A percentile compares a stretch with the other conserved stretches of the same genome.
Evolutionary conservation across 2,113 vertebrate species (phyloP).

Genomic region (Alethe castanea): DNA sequence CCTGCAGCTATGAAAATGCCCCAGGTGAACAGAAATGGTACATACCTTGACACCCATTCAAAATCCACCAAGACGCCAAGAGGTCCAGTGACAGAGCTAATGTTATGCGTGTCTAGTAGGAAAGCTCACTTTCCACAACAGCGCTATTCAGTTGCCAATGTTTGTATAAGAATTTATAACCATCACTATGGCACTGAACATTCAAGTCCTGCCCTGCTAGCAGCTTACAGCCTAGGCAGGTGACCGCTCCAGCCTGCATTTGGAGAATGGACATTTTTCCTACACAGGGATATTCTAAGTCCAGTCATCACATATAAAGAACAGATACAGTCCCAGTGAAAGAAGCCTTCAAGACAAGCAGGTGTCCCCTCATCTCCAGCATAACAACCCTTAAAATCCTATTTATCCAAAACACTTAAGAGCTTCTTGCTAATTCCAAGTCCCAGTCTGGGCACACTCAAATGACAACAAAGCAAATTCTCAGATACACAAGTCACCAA

Average conservation of each 20-base stretch:
- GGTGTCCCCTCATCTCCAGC: neutral
- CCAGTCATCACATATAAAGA: neutral
- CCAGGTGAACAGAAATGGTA: neutral
- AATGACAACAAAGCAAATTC: neutral
- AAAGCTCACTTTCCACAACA: neutral
- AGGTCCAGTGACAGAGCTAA: neutral
- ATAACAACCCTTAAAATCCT: neutral
- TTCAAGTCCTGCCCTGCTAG: neutral
- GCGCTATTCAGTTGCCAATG: neutral
- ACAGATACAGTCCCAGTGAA: neutral
- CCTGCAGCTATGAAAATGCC: neutral
- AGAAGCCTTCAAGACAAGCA: neutral
- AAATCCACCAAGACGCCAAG: neutral
- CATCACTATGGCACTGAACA: neutral
- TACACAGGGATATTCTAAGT: neutral
- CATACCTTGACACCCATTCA: neutral
- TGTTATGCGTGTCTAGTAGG: accelerated
- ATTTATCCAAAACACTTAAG: neutral
- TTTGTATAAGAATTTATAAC: neutral
- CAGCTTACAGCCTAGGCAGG: neutral
- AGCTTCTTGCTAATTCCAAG: neutral
- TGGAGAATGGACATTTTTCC: neutral
- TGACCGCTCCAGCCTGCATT: neutral
- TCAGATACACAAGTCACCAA: neutral
- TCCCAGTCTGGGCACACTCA: neutral